Conservation (phyloP, 2,797 vertebrate genomes). For the Amniataba percoides region DNA sequence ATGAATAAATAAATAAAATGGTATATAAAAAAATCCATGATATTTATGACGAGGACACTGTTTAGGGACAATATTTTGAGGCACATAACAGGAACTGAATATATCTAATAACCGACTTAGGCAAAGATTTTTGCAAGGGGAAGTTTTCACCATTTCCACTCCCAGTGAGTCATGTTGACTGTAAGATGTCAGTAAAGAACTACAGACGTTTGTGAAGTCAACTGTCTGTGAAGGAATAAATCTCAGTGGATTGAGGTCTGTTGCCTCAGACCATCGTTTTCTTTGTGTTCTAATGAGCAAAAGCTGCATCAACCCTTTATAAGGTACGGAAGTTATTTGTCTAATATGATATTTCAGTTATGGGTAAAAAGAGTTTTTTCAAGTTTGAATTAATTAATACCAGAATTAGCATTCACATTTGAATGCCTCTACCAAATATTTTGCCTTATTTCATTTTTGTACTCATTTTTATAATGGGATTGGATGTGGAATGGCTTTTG, state of each 20-base stretch:
- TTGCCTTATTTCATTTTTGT: not conserved
- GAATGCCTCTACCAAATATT: not conserved
- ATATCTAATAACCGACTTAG: not conserved
- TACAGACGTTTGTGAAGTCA: not conserved
- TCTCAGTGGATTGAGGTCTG: not conserved
- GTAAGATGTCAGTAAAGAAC: not conserved
- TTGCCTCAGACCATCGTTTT: not conserved
- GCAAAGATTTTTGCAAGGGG: constrained; percentile 21
- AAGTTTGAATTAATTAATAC: not conserved
- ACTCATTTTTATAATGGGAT: not conserved
- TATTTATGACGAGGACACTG: not conserved
- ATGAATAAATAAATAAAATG: too few relatives aligned
- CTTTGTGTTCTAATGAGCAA: not conserved
- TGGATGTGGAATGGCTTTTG: not conserved
- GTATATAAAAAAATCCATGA: too few relatives aligned
- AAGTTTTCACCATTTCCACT: not conserved
- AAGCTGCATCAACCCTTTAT: not conserved
- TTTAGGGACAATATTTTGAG: not conserved
- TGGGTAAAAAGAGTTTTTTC: not conserved
- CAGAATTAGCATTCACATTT: not conserved
- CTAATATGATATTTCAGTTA: not conserved
- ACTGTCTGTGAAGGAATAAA: not conserved
- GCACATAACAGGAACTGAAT: constrained; percentile 11
- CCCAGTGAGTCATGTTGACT: not conserved
- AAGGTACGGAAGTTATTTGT: constrained; percentile 36